A percentile compares a stretch with the other conserved stretches of the same genome.
Evolutionary conservation across 1,140 invertebrate genomes (phyloP).

Genomic region (Lepidurus couesii): DNA sequence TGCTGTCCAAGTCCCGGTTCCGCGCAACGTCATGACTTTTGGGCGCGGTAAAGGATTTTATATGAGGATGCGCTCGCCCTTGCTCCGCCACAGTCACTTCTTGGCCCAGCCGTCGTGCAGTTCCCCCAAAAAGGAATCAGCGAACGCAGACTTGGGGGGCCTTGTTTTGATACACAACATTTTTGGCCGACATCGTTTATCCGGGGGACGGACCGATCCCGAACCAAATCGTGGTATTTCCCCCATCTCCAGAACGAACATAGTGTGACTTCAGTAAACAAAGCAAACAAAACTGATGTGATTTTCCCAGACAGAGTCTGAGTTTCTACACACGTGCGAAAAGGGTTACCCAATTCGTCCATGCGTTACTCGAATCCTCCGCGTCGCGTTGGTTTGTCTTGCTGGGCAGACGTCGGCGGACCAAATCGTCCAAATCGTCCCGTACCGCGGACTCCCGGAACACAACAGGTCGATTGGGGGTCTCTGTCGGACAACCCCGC

Average conservation of each 20-base stretch:
- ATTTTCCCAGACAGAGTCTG: not conserved
- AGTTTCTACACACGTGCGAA: not conserved
- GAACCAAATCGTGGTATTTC: not conserved
- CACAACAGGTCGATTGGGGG: constrained; percentile 12
- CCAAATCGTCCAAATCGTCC: not conserved
- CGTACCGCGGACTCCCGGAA: not conserved
- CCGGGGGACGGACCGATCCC: not conserved
- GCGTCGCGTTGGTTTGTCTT: constrained; percentile 17
- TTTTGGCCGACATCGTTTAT: no score
- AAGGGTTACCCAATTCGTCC: not conserved
- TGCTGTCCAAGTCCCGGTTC: not conserved
- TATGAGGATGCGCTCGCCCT: constrained; percentile 14
- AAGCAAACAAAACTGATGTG: not conserved
- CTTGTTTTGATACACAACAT: not conserved
- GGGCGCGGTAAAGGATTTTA: constrained; percentile 10
- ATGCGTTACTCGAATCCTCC: constrained; percentile 16
- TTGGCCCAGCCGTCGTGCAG: constrained; percentile 5
- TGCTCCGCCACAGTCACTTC: constrained; percentile 7
- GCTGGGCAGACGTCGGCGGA: not conserved
- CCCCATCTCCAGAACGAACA: not conserved
- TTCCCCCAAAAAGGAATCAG: not conserved
- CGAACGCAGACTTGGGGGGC: not conserved
- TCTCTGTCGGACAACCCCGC: not conserved
- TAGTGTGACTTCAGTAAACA: not conserved
- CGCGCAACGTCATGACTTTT: not conserved